phyloP scores from a whole-genome alignment of 1,140 invertebrate genomes.

The Goniozus legneri region DNA sequence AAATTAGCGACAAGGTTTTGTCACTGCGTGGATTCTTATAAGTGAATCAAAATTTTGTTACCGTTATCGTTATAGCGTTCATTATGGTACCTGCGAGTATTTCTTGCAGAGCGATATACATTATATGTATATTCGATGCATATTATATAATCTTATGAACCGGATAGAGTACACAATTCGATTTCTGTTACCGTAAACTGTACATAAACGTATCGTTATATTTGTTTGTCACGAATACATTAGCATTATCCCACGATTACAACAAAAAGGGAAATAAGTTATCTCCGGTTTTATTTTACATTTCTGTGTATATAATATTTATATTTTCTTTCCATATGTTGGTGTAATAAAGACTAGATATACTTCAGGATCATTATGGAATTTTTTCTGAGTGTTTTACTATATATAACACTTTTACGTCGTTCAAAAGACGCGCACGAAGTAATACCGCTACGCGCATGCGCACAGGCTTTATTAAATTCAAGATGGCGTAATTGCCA shows the following conservation, averaged over 20 bases:
- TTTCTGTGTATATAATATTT: constrained; percentile 33
- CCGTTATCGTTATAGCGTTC: constrained; percentile 7
- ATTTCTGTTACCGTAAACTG: constrained; percentile 20
- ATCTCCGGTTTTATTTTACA: constrained; percentile 26
- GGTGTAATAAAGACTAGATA: constrained; percentile 29
- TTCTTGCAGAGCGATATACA: neutral
- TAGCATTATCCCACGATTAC: constrained; percentile 7
- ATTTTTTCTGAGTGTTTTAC: too few relatives aligned
- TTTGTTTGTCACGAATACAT: constrained; percentile 12
- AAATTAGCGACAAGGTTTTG: constrained; percentile 14
- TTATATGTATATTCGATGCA: constrained; percentile 7
- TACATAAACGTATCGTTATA: constrained; percentile 17
- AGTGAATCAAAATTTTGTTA: constrained; percentile 23
- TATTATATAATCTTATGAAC: constrained; percentile 3
- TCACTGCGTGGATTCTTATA: constrained; percentile 7
- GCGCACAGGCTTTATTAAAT: neutral
- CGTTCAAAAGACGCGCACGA: too few relatives aligned
- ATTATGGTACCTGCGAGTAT: too few relatives aligned
- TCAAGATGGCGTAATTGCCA: neutral
- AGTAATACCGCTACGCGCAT: too few relatives aligned
- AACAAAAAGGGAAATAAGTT: constrained; percentile 20
- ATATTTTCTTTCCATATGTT: constrained; percentile 31
- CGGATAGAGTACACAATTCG: constrained; percentile 9
- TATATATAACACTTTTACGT: too few relatives aligned
- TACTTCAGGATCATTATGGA: too few relatives aligned